Evolutionary conservation across 1,140 invertebrate genomes (phyloP).

Genomic region (Ceratina australensis): DNA sequence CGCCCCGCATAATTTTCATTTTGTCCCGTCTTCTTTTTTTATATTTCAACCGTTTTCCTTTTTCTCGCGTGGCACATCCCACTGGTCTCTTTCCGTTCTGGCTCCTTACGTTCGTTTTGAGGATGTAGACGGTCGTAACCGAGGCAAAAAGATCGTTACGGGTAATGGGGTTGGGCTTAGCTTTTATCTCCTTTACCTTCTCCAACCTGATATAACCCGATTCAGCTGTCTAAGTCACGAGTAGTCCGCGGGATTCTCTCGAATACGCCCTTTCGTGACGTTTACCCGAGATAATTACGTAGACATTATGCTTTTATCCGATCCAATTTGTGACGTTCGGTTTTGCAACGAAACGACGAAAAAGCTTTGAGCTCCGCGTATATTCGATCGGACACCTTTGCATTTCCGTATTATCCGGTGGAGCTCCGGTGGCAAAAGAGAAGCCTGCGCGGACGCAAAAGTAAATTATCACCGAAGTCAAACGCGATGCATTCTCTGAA

Average conservation of each 20-base stretch:
- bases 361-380: background rate
- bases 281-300: conserved; percentile 52
- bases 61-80: background rate
- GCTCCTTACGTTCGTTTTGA: conserved; percentile 28
- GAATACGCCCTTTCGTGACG: conserved; percentile 22
- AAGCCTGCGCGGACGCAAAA: background rate
- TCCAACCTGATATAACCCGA: conserved; percentile 35
- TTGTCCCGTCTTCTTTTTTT: background rate
- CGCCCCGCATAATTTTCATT: conserved; percentile 31
- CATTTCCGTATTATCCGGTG: background rate
- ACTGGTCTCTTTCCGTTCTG: conserved; percentile 20
- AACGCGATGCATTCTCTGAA: background rate
- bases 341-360: background rate
- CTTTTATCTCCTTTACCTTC: conserved; percentile 49
- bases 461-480: background rate
- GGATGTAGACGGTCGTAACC: conserved; percentile 47
- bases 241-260: conserved; percentile 44
- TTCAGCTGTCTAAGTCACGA: conserved; percentile 43
- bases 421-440: background rate
- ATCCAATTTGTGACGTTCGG: conserved; percentile 9
- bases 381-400: background rate
- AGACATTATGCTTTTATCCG: conserved; percentile 10
- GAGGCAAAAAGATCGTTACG: conserved; percentile 58
- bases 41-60: background rate
- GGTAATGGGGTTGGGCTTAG: conserved; percentile 43